These are phyloP conservation scores for Luffia ferchaultella DNA, from an alignment of 2,888 invertebrate species.

Conservation along the genomic window DNA sequence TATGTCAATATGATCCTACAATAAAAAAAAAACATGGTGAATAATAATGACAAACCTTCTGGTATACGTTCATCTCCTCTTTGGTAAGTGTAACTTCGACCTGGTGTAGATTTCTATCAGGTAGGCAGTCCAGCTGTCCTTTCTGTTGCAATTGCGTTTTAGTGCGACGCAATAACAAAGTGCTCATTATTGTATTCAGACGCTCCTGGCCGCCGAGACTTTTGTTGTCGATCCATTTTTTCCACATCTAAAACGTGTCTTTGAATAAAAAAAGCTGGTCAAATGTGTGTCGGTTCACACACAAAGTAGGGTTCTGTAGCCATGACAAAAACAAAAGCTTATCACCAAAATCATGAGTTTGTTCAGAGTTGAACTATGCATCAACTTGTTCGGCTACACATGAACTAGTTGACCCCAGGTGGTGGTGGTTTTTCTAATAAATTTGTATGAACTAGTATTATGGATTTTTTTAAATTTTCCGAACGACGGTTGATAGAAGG, in stretches of 20 bases:
- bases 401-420: no score
- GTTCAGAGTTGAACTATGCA: no score
- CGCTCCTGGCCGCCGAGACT: conserved; percentile 79
- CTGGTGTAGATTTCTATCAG: conserved; percentile 64
- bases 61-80: conserved; percentile 81
- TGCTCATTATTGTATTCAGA: conserved; percentile 84
- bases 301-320: no score
- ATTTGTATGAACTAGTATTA: no score
- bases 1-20: background rate
- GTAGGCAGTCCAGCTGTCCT: conserved; percentile 70
- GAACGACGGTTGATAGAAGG: no score
- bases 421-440: no score
- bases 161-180: conserved; percentile 86
- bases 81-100: conserved; percentile 70
- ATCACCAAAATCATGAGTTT: no score
- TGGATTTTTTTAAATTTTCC: no score
- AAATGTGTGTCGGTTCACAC: no score
- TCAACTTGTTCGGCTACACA: no score
- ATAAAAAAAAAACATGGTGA: no score
- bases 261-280: background rate
- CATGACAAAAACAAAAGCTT: no score
- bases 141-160: conserved; percentile 78
- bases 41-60: conserved; percentile 62
- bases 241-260: conserved; percentile 74
- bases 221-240: conserved; percentile 90